These are phyloP conservation scores for Glyptemys insculpta DNA, from an alignment of 2,797 vertebrate genomes.

Conservation along the genomic window DNA sequence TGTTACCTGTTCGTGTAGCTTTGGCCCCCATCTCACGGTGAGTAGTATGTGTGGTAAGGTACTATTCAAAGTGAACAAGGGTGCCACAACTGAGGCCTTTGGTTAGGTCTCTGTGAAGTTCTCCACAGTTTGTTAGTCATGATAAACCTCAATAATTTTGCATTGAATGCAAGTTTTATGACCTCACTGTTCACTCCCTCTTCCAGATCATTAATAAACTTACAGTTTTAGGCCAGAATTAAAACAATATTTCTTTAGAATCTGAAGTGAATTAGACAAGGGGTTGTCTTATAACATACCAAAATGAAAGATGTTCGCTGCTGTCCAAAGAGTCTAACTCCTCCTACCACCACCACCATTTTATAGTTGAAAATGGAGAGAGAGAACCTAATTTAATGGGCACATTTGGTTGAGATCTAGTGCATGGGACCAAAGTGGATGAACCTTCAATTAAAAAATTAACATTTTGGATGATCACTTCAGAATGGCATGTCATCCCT, in stretches of 20 bases:
- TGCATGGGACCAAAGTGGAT: background rate
- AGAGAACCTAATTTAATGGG: background rate
- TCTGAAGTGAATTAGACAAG: background rate
- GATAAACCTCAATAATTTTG: background rate
- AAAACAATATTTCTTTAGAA: background rate
- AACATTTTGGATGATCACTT: background rate
- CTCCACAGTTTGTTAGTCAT: background rate
- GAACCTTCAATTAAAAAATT: background rate
- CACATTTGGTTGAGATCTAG: background rate
- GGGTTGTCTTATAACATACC: background rate
- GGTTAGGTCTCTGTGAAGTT: background rate
- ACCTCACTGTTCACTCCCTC: background rate
- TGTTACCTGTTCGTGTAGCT: background rate
- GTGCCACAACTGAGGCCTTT: background rate
- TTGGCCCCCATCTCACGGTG: background rate
- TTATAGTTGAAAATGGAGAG: background rate
- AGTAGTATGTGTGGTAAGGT: background rate
- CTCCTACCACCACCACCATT: fast-evolving
- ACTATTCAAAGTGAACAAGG: background rate
- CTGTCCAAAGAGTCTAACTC: background rate
- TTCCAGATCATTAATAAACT: background rate
- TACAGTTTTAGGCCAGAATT: background rate
- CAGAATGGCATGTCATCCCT: fast-evolving
- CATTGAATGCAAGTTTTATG: background rate
- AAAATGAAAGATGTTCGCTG: background rate